Evolutionary conservation across 2,888 invertebrate genomes (phyloP).

Genomic region (Polyommatus iphigenia): DNA sequence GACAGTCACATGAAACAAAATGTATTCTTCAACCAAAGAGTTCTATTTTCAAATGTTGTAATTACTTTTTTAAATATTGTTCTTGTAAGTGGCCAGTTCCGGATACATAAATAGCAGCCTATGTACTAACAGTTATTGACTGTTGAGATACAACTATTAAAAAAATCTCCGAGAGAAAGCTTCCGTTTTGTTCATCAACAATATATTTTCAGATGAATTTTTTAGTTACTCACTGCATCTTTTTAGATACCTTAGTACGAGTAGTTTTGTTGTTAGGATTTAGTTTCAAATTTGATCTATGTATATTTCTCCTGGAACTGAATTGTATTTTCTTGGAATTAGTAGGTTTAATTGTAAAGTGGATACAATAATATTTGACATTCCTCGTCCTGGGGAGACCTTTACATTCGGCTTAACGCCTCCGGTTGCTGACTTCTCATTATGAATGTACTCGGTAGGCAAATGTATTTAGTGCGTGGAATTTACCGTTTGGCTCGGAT

Average conservation of each 20-base stretch:
- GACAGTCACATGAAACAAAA: too few species aligned
- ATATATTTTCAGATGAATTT: background rate
- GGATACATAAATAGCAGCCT: too few species aligned
- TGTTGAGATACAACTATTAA: background rate
- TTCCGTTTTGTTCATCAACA: background rate
- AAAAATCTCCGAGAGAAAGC: background rate
- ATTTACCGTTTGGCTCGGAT: conserved; percentile 23
- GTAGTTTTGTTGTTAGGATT: background rate
- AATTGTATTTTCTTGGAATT: background rate
- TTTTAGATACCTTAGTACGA: background rate
- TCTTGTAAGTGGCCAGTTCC: too few species aligned
- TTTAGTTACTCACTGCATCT: background rate
- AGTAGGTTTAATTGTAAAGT: background rate
- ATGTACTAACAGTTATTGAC: too few species aligned
- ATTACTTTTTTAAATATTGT: too few species aligned
- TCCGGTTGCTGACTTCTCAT: conserved; percentile 24
- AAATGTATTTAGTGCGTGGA: conserved; percentile 27
- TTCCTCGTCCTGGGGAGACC: background rate
- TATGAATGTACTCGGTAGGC: conserved; percentile 12
- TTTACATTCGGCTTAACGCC: conserved; percentile 14
- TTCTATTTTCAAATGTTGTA: too few species aligned
- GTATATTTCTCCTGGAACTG: background rate
- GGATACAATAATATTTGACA: conserved; percentile 20
- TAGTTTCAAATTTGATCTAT: background rate
- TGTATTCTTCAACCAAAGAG: too few species aligned